phyloP scores from a whole-genome alignment of 2,113 vertebrate genomes.

The Thunnus thynnus region DNA sequence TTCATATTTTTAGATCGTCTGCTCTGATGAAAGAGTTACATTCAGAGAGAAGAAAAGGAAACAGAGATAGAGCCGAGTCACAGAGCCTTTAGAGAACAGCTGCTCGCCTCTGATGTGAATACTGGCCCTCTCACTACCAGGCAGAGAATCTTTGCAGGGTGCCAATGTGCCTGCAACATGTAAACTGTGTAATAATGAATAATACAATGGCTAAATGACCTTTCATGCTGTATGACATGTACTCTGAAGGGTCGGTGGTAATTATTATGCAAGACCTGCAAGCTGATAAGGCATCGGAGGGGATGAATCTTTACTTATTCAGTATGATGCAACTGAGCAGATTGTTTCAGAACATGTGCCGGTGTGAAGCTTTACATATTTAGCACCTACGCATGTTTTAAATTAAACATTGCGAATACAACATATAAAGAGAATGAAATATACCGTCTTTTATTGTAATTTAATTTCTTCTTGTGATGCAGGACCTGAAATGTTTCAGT shows the following conservation, averaged over 20 bases:
- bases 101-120: constrained; percentile 65
- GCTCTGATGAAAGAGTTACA: constrained; percentile 72
- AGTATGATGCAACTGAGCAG: constrained; percentile 5
- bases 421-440: background rate
- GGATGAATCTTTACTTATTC: constrained; percentile 20
- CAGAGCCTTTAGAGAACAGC: constrained; percentile 65
- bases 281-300: constrained; percentile 41
- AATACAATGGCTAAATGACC: constrained; percentile 67
- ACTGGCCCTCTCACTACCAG: constrained; percentile 41
- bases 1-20: constrained; percentile 68
- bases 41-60: constrained; percentile 60
- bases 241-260: constrained; percentile 17
- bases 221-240: constrained; percentile 60
- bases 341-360: constrained; percentile 11
- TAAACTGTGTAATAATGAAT: constrained; percentile 67
- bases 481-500: constrained; percentile 25
- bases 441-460: constrained; percentile 4
- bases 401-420: background rate
- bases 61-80: constrained; percentile 37
- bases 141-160: constrained; percentile 30
- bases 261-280: constrained; percentile 48
- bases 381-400: background rate
- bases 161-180: constrained; percentile 51
- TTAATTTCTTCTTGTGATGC: constrained; percentile 14
- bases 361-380: background rate